Conservation (phyloP, 1,140 invertebrate species). For the Sesamia nonagrioides region DNA sequence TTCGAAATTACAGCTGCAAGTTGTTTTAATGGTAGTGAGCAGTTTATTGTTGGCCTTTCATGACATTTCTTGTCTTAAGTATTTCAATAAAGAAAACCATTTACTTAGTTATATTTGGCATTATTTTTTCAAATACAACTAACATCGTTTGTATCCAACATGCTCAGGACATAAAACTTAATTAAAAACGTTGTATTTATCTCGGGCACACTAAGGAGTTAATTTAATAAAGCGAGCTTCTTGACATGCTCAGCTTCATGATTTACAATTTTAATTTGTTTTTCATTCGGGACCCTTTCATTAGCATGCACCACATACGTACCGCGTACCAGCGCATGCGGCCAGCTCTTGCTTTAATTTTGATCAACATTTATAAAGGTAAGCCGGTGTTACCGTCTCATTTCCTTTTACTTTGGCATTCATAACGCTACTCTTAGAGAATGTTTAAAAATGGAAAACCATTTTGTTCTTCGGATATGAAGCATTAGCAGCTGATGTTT, state of each 20-base stretch:
- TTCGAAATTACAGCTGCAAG: neutral
- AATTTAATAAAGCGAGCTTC: conserved; percentile 1
- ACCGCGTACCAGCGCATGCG: neutral
- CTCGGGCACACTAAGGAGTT: neutral
- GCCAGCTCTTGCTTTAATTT: neutral
- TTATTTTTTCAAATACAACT: neutral
- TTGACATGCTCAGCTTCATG: neutral
- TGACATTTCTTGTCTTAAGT: neutral
- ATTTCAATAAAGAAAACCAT: no score
- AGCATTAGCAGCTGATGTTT: no score
- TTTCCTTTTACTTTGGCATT: conserved; percentile 17
- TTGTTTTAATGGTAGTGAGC: neutral
- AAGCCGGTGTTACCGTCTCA: neutral
- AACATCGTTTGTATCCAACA: neutral
- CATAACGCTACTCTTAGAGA: conserved; percentile 16
- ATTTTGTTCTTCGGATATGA: no score
- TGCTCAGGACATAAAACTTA: no score
- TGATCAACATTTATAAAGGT: conserved; percentile 12
- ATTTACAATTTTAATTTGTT: conserved; percentile 8
- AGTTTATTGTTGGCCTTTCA: conserved; percentile 1
- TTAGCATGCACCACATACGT: neutral
- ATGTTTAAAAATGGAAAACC: neutral
- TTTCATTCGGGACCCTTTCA: neutral
- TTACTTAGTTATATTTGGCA: no score
- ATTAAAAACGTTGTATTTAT: neutral